These are phyloP conservation scores for Sarcophaga peregrina DNA, from an alignment of 1,140 invertebrate species.

Conservation along the genomic window DNA sequence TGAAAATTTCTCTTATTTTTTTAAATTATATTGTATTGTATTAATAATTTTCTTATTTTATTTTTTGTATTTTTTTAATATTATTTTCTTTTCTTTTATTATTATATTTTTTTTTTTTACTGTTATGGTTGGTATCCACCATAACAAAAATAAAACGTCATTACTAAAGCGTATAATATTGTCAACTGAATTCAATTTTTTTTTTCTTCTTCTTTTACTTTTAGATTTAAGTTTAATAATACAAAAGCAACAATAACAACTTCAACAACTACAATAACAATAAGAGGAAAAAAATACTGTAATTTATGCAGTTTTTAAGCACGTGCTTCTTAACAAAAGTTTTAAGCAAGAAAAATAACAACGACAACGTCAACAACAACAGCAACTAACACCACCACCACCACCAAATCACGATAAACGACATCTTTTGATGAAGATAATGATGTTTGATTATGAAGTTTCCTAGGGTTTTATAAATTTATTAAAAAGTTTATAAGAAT, in stretches of 20 bases:
- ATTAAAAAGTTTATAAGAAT: background rate
- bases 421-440: too few relatives aligned
- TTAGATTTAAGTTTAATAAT: background rate
- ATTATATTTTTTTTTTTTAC: background rate
- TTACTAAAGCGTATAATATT: slow-evolving; percentile 1
- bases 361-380: too few relatives aligned
- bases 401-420: too few relatives aligned
- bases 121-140: background rate
- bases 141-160: slow-evolving; percentile 11
- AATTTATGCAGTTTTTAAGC: background rate
- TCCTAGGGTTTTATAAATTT: too few relatives aligned
- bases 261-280: background rate
- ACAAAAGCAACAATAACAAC: background rate
- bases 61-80: background rate
- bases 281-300: background rate
- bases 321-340: background rate
- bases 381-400: too few relatives aligned
- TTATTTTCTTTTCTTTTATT: background rate
- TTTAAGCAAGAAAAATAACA: background rate
- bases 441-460: too few relatives aligned
- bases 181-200: background rate
- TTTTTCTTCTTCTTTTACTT: background rate
- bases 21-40: too few relatives aligned
- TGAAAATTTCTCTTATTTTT: too few relatives aligned
- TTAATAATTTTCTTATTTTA: too few relatives aligned